Evolutionary conservation across 2,113 vertebrate species (phyloP), one percentile per base, ranked within the genome.

Genomic region (Etheostoma spectabile): DNA sequence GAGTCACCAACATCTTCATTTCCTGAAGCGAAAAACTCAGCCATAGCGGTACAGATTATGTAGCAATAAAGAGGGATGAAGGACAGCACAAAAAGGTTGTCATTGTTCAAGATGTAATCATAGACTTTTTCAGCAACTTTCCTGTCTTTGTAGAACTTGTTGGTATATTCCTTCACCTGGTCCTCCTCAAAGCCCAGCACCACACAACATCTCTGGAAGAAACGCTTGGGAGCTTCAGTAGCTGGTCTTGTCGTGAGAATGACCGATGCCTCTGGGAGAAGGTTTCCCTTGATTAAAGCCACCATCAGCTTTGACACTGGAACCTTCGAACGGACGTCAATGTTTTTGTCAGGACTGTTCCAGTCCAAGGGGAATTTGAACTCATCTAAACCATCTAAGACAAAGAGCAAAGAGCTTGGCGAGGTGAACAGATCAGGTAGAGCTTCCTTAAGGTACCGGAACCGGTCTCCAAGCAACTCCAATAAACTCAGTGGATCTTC

Each of bases 41-140:
- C 86, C 80, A 95, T 90, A 8, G 93, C 93, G 0, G 91, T 93
- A 16, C 93, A 95, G 48, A 94, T 92, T 61, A 95, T 94, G 75
- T 93, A 93, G 84, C 94, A 94, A 46, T 95, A 94, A 52, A 95
- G 93, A 8, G 93, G 93, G 45, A 95, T 93, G 84, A 95, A 95
- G n/a, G 91, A 94, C 21, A 95, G 77, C 27, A 91, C 92, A 8
- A 92, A 93, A 3, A 94, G 78, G 52, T 70, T 91, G 71, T 93
- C 89, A 22, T 95, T 93, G 56, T 73, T 77, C 16, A 80, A 71
- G 18, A 95, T 86, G 64, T 94, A 95, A 12, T 86, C 52, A 0
- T 82, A 91, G 38, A 95, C 92, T 35, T 89, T 90, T n/a, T 69
- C 61, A 4, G 88, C 84, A 18, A 89, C 79, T 27, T 65, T 6